Evolutionary conservation across 2,113 vertebrate species (phyloP).

Genomic region (Trichomycterus rosablanca): DNA sequence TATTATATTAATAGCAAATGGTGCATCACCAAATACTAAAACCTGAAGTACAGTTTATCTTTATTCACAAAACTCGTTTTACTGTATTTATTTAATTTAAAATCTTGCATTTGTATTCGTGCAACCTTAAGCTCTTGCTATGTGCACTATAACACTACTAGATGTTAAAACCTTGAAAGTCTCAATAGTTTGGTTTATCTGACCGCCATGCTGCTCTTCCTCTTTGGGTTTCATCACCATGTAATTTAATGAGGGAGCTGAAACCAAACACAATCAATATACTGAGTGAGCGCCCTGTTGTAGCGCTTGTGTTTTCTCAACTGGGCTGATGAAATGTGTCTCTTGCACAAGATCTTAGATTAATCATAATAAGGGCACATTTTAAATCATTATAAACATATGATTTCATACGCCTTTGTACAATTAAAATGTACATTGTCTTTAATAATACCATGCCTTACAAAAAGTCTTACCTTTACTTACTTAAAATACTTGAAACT

Average conservation of each 20-base stretch:
- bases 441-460: too few relatives aligned
- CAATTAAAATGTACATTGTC: too few relatives aligned
- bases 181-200: background rate
- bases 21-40: too few relatives aligned
- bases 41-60: too few relatives aligned
- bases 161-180: too few relatives aligned
- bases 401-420: too few relatives aligned
- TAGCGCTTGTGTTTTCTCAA: conserved; percentile 17
- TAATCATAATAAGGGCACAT: background rate
- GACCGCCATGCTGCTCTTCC: conserved; percentile 7
- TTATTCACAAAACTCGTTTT: too few relatives aligned
- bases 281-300: background rate
- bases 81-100: too few relatives aligned
- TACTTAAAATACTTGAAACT: background rate
- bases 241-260: conserved; percentile 29
- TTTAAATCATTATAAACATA: too few relatives aligned
- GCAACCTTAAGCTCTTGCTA: too few relatives aligned
- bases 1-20: too few relatives aligned
- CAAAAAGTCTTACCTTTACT: background rate
- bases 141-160: background rate
- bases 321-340: background rate
- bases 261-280: conserved; percentile 18
- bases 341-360: conserved; percentile 1
- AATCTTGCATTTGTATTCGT: background rate
- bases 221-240: conserved; percentile 31